These are phyloP conservation scores for Drosophila serrata DNA, from an alignment of 1,140 invertebrate species.

Conservation along the genomic window DNA sequence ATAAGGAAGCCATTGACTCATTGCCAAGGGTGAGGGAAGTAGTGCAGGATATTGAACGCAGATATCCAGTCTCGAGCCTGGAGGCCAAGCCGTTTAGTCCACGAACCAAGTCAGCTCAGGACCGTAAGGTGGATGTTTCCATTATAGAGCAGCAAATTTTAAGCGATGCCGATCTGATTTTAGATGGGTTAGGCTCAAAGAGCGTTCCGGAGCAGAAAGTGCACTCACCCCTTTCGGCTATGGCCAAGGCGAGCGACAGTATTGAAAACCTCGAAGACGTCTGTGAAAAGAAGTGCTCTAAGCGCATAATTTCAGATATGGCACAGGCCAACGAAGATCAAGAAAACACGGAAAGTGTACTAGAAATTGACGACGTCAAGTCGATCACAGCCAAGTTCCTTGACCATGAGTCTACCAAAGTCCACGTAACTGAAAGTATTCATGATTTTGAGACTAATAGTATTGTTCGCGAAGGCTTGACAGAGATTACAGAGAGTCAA, in stretches of 20 bases:
- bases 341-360: constrained; percentile 5
- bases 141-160: constrained; percentile 75
- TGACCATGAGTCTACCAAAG: constrained; percentile 43
- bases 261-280: constrained; percentile 59
- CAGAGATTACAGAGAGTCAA: constrained; percentile 27
- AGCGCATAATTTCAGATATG: constrained; percentile 60
- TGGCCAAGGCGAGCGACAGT: constrained; percentile 33
- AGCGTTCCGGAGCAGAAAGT: constrained; percentile 32
- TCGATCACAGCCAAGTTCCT: constrained; percentile 54
- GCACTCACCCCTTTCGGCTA: constrained; percentile 42
- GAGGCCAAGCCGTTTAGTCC: constrained; percentile 76
- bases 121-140: constrained; percentile 55
- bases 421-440: constrained; percentile 40
- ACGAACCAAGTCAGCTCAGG: constrained; percentile 47
- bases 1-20: constrained; percentile 55
- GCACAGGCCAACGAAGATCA: constrained; percentile 46
- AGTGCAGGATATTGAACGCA: constrained; percentile 73
- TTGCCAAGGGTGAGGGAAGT: constrained; percentile 73
- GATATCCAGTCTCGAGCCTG: constrained; percentile 50
- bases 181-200: constrained; percentile 51
- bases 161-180: constrained; percentile 67
- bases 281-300: constrained; percentile 70
- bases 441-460: constrained; percentile 44
- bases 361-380: constrained; percentile 28
- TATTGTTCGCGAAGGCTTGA: constrained; percentile 20